Conservation (phyloP, 2,888 invertebrate genomes). For the Lobophora halterata region DNA sequence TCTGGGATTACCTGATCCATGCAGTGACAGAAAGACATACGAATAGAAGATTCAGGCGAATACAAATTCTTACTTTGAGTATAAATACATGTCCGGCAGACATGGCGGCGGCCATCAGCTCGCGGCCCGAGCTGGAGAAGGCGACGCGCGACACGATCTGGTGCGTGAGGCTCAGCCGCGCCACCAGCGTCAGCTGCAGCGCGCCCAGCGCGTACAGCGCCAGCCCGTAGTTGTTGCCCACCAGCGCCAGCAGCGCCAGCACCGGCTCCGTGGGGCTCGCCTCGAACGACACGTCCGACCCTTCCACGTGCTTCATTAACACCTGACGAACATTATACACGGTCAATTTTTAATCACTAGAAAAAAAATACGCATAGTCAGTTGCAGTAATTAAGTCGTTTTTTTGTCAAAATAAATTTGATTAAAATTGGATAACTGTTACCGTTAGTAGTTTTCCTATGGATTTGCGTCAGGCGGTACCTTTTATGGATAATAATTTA, state of each 20-base stretch:
- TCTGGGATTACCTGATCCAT: too few species aligned
- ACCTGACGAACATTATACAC: slow-evolving; percentile 42
- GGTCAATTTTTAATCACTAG: neutral
- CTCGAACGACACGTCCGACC: slow-evolving; percentile 52
- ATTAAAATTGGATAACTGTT: too few species aligned
- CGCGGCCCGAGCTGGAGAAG: slow-evolving; percentile 59
- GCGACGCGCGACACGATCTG: slow-evolving; percentile 62
- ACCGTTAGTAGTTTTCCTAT: too few species aligned
- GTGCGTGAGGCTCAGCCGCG: slow-evolving; percentile 58
- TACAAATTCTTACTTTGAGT: slow-evolving; percentile 45
- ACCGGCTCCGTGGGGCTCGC: slow-evolving; percentile 63
- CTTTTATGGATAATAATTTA: too few species aligned
- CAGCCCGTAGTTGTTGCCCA: slow-evolving; percentile 56
- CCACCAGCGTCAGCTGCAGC: slow-evolving; percentile 34
- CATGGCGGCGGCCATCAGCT: slow-evolving; percentile 63
- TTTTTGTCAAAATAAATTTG: too few species aligned
- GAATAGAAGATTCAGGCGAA: too few species aligned
- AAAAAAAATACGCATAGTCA: too few species aligned
- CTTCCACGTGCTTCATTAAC: slow-evolving; percentile 48
- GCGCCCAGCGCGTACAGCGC: slow-evolving; percentile 35
- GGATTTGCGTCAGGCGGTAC: too few species aligned
- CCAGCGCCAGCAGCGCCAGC: slow-evolving; percentile 55
- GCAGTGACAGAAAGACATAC: too few species aligned
- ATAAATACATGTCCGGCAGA: slow-evolving; percentile 71
- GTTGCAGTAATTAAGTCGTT: too few species aligned